Base-by-base conservation (phyloP, 1,140 invertebrate species). In the Drosophila albomicans region DNA sequence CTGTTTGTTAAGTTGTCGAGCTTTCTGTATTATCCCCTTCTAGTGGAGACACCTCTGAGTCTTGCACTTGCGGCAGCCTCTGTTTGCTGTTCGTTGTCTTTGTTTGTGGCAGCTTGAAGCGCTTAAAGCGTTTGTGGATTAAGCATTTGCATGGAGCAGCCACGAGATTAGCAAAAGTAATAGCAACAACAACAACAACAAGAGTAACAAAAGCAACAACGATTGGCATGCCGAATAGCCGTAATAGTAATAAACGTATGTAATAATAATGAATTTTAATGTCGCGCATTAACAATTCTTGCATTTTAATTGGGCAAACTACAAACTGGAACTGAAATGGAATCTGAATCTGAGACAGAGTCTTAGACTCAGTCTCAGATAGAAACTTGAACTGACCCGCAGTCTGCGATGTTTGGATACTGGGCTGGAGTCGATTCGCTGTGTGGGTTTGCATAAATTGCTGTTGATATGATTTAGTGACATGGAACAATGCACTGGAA, bases 251-350 rank as follows among this genome's bases (percentile, higher is more conserved):
- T 85, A 89, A 90, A 88, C 82, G 82, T 88, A 71, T 87, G 82
- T 89, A 85, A 89, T 89, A 89, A 89, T 89, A 89, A 89, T 89
- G 85, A 89, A 89, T 89, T 89, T 89, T 89, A 89, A 89, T 89
- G 85, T 79, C 78, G 85, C 81, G 78, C 85, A 90, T 89, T 89
- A 89, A 90, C 85, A 89, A 89, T 89, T 89, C 85, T 79, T 89
- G 85, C 85, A 89, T 89, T 89, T 89, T 89, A 89, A 89, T 89
- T 90, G 85, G 87, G 70, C 78, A 61, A 79, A 75, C 74, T 58
- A 73, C 64, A 67, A 63, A 52, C 49, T 32, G 45, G 30, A 67
- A 52, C 43, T 38, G 46, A 30, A 59, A 28, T 54, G 16, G 25
- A 25, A 52, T 35, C 54, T 58, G 46, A 38, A 28, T 52, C 43